phyloP scores from a whole-genome alignment of 2,888 invertebrate species.

The Thalpophila matura region DNA sequence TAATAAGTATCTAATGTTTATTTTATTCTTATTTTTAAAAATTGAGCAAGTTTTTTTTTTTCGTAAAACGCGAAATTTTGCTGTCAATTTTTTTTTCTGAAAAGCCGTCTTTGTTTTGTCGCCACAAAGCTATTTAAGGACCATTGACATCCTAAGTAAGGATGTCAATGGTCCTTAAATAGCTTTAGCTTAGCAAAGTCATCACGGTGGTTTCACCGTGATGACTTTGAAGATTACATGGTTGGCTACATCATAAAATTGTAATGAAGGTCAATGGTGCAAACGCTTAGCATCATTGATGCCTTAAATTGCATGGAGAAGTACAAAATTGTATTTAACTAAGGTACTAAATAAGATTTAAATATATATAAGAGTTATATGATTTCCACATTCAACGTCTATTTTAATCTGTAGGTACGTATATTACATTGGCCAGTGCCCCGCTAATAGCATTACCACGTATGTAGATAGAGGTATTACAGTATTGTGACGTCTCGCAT shows the following conservation, averaged over 20 bases:
- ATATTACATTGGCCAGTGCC: conserved; percentile 40
- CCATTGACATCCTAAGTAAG: no score
- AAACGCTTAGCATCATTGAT: neutral
- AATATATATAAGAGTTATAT: conserved; percentile 36
- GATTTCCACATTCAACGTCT: conserved; percentile 13
- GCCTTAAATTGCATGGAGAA: neutral
- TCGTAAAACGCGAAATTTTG: neutral
- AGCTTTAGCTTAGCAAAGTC: no score
- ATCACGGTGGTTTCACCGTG: no score
- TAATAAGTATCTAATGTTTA: neutral
- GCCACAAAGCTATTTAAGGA: no score
- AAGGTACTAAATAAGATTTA: conserved; percentile 13
- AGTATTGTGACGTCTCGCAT: conserved; percentile 71
- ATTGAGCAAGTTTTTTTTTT: neutral
- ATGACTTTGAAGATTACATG: neutral
- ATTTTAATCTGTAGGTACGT: conserved; percentile 36
- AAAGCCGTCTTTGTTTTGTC: no score
- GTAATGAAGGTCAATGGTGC: conserved; percentile 18
- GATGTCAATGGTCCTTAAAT: no score
- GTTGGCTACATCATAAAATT: neutral
- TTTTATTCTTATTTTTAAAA: neutral
- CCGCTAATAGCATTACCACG: conserved; percentile 44
- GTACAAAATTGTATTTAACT: neutral
- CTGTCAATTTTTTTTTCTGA: no score
- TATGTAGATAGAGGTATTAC: conserved; percentile 55